phyloP scores from a whole-genome alignment of 2,797 vertebrate genomes.

The Parambassis ranga region DNA sequence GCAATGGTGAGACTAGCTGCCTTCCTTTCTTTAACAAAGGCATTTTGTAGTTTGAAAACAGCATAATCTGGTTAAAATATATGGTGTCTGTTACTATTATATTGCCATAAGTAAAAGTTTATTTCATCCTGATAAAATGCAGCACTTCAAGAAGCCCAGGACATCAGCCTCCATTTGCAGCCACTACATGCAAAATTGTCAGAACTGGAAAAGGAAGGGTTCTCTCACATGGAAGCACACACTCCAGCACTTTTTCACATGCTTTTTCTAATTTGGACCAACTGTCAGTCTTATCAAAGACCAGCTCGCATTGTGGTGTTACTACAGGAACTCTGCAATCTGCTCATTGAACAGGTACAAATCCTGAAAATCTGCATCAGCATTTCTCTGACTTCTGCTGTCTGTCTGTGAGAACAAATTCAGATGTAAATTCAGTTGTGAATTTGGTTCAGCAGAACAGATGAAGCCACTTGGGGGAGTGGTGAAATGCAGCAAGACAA shows the following conservation, averaged over 20 bases:
- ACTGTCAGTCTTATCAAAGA: constrained; percentile 79
- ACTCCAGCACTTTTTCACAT: constrained; percentile 81
- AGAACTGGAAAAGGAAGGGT: constrained; percentile 74
- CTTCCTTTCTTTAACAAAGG: background rate
- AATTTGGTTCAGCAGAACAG: too few species aligned
- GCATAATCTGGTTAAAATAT: too few species aligned
- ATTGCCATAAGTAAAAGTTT: background rate
- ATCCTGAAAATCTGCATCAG: too few species aligned
- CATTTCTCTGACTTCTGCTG: background rate
- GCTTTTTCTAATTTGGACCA: constrained; percentile 83
- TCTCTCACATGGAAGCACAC: constrained; percentile 60
- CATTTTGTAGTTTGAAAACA: background rate
- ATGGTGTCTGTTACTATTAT: background rate
- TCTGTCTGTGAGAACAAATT: background rate
- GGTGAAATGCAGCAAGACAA: too few species aligned
- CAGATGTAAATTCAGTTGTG: too few species aligned
- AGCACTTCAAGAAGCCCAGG: constrained; percentile 82
- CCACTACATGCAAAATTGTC: constrained; percentile 75
- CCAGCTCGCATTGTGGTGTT: constrained; percentile 78
- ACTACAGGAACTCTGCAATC: constrained; percentile 85
- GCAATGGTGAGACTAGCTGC: constrained; percentile 70
- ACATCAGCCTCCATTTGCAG: constrained; percentile 79
- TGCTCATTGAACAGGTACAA: constrained; percentile 82
- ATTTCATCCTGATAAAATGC: background rate
- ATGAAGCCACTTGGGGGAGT: too few species aligned